These are phyloP conservation scores for Falcunculus frontatus DNA, from an alignment of 2,113 vertebrate genomes.

Conservation along the genomic window DNA sequence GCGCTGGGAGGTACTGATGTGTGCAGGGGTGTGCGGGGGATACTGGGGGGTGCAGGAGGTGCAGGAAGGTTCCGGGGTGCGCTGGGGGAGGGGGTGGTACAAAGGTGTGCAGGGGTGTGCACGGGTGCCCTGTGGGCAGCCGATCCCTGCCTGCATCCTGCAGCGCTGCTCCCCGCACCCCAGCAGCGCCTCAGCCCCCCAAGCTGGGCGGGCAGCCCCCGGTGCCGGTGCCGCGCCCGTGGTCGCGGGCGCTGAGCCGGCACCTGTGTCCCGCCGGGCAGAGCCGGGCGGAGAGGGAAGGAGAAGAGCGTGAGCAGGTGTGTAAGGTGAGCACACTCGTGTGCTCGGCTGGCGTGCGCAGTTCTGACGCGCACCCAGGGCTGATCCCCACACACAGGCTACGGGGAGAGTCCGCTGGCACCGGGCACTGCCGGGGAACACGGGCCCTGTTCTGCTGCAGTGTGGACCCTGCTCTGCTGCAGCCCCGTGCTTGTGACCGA, in stretches of 20 bases:
- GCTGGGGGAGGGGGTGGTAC: too few relatives aligned
- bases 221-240: neutral
- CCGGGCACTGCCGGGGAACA: neutral
- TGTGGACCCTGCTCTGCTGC: neutral
- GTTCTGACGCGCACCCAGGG: neutral
- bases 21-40: too few relatives aligned
- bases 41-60: too few relatives aligned
- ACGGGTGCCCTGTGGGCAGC: neutral
- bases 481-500: rapidly evolving
- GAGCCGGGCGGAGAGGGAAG: neutral
- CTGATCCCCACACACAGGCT: neutral
- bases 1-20: too few relatives aligned
- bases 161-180: neutral
- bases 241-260: neutral
- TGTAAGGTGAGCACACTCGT: neutral
- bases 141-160: neutral
- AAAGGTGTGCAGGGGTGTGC: neutral
- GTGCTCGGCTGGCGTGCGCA: rapidly evolving
- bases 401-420: neutral
- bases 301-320: neutral
- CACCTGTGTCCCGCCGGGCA: neutral
- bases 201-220: neutral
- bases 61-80: neutral
- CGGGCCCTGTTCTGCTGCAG: too few relatives aligned
- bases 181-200: neutral